These are phyloP conservation scores for Trachymyrmex septentrionalis DNA, from an alignment of 1,140 invertebrate genomes.

Conservation along the genomic window DNA sequence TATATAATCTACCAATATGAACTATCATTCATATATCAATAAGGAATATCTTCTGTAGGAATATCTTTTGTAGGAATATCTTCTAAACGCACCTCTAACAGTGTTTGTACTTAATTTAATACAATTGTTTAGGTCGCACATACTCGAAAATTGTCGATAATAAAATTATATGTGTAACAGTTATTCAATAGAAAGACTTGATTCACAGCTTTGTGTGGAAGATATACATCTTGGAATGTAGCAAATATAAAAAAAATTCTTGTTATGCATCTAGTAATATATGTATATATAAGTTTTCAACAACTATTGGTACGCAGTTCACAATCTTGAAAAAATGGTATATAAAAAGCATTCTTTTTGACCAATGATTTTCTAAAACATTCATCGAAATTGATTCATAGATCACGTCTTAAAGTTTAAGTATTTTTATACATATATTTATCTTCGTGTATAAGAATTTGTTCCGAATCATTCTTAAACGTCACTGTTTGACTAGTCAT, in stretches of 20 bases:
- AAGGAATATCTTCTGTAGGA: constrained; percentile 67
- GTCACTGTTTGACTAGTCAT: constrained; percentile 68
- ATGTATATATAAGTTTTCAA: constrained; percentile 30
- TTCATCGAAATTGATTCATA: constrained; percentile 62
- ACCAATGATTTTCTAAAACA: constrained; percentile 65
- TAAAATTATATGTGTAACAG: constrained; percentile 50
- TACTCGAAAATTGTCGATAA: constrained; percentile 54
- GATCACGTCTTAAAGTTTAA: constrained; percentile 51
- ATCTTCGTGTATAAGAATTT: constrained; percentile 32
- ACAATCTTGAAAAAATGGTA: constrained; percentile 71
- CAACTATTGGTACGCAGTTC: constrained; percentile 64
- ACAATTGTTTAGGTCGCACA: constrained; percentile 57
- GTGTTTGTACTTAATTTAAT: constrained; percentile 80
- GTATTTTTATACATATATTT: constrained; percentile 41
- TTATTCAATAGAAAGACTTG: constrained; percentile 70
- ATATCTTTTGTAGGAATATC: constrained; percentile 61
- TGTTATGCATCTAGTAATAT: constrained; percentile 26
- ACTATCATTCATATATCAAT: constrained; percentile 56
- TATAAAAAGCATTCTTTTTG: constrained; percentile 70
- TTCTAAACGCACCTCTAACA: constrained; percentile 46
- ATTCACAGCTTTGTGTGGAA: constrained; percentile 65
- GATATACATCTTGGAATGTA: constrained; percentile 71
- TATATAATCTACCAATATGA: constrained; percentile 60
- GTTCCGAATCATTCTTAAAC: constrained; percentile 33
- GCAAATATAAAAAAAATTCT: constrained; percentile 57